Conservation (phyloP, 2,113 vertebrate species). For the Gasterosteus aculeatus region DNA sequence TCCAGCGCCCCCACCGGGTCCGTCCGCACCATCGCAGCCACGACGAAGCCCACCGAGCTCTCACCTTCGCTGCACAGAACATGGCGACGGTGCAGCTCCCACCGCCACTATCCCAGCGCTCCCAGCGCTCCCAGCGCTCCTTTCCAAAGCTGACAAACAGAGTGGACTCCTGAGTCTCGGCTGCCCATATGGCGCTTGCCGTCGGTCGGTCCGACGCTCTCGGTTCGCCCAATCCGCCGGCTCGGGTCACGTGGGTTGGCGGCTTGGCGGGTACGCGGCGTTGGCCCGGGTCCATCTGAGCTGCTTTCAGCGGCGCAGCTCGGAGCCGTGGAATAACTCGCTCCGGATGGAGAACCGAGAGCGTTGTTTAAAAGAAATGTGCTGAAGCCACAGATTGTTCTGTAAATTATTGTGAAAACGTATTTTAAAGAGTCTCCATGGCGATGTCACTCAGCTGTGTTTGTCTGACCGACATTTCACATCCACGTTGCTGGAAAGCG, state of each 20-base stretch:
- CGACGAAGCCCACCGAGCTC: conserved; percentile 10
- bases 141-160: conserved; percentile 27
- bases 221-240: conserved; percentile 42
- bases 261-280: not conserved
- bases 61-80: conserved; percentile 71
- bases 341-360: not conserved
- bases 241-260: conserved; percentile 68
- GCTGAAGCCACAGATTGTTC: no score
- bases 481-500: not conserved
- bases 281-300: conserved; percentile 49
- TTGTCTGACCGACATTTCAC: not conserved
- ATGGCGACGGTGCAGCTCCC: conserved; percentile 49
- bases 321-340: not conserved
- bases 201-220: not conserved
- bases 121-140: conserved; percentile 6
- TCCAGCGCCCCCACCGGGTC: conserved; percentile 27
- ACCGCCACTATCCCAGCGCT: conserved; percentile 6
- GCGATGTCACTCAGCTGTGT: not conserved
- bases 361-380: not conserved
- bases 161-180: conserved; percentile 41
- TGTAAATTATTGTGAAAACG: not conserved
- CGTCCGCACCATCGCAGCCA: conserved; percentile 17
- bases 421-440: not conserved
- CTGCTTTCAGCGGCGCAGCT: conserved; percentile 23
- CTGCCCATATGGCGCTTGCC: conserved; percentile 41